These are phyloP conservation scores for Rhadina sibilatrix DNA, from an alignment of 2,113 vertebrate species.

Conservation along the genomic window DNA sequence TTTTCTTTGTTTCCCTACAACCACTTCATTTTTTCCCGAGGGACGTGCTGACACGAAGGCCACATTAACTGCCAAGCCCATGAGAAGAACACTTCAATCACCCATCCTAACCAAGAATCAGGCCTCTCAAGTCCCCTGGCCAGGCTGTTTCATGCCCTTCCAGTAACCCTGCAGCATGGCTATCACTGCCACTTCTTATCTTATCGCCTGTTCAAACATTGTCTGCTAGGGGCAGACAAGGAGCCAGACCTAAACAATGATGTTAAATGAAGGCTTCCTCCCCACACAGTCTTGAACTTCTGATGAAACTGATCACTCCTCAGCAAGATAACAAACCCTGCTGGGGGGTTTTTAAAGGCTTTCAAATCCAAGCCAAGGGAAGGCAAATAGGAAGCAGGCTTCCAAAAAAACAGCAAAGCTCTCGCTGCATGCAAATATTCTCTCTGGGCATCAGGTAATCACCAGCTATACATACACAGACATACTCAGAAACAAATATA, in stretches of 20 bases:
- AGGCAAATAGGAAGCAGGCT: not conserved
- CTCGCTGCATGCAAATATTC: not conserved
- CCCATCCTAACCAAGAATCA: not conserved
- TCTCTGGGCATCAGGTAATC: not conserved
- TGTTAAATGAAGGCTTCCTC: conserved; percentile 38
- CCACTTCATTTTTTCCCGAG: conserved; percentile 17
- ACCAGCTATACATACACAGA: not conserved
- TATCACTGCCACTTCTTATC: conserved; percentile 63
- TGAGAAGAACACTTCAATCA: conserved; percentile 55
- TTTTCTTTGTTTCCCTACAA: not conserved
- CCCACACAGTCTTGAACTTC: conserved; percentile 12
- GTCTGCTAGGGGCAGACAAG: not conserved
- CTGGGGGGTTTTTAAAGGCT: not conserved
- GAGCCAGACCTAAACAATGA: conserved; percentile 45
- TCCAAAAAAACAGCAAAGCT: not conserved
- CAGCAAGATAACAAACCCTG: not conserved
- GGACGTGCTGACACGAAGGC: not conserved
- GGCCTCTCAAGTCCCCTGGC: not conserved
- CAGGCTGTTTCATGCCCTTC: conserved; percentile 43
- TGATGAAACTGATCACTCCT: not conserved
- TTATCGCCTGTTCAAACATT: not conserved
- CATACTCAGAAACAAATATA: not conserved
- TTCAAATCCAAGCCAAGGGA: not conserved
- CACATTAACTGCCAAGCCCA: conserved; percentile 50
- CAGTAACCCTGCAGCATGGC: conserved; percentile 51